These are phyloP conservation scores for Drosophila tani DNA, from an alignment of 1,140 invertebrate species.

Conservation along the genomic window DNA sequence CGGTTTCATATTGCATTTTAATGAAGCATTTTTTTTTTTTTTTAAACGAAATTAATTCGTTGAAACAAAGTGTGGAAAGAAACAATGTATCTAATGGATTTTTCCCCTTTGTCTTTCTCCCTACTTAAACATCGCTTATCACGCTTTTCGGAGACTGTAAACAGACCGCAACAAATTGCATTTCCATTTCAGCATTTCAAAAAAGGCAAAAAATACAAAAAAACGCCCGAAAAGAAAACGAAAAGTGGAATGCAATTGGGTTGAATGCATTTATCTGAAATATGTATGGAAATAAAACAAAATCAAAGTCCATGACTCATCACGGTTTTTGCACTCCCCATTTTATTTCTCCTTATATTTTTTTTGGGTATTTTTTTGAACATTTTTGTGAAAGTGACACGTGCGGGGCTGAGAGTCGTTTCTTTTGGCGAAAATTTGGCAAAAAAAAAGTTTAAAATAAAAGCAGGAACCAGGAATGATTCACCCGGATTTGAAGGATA, in stretches of 20 bases:
- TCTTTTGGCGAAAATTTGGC: constrained; percentile 45
- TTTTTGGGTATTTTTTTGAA: constrained; percentile 10
- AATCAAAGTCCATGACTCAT: constrained; percentile 63
- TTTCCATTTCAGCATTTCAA: constrained; percentile 65
- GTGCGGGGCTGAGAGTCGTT: constrained; percentile 33
- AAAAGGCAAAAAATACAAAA: constrained; percentile 3
- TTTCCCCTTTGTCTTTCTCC: neutral
- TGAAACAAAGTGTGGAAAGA: constrained; percentile 16
- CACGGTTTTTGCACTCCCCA: constrained; percentile 26
- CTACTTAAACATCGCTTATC: constrained; percentile 24
- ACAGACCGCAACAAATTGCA: constrained; percentile 73
- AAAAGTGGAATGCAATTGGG: constrained; percentile 56
- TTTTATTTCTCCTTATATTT: constrained; percentile 5
- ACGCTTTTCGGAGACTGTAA: constrained; percentile 50
- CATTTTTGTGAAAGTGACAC: constrained; percentile 74
- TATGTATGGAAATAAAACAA: constrained; percentile 25
- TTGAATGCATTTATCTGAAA: constrained; percentile 59
- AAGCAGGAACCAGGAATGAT: constrained; percentile 38
- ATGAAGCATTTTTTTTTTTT: constrained; percentile 8
- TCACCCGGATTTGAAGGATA: constrained; percentile 32
- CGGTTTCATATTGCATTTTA: constrained; percentile 23
- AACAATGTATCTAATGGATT: constrained; percentile 27
- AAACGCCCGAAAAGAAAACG: constrained; percentile 23
- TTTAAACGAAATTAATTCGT: constrained; percentile 19
- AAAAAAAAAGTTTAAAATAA: constrained; percentile 25